Conservation (phyloP, 2,113 vertebrate genomes). For the Electrona antarctica region DNA sequence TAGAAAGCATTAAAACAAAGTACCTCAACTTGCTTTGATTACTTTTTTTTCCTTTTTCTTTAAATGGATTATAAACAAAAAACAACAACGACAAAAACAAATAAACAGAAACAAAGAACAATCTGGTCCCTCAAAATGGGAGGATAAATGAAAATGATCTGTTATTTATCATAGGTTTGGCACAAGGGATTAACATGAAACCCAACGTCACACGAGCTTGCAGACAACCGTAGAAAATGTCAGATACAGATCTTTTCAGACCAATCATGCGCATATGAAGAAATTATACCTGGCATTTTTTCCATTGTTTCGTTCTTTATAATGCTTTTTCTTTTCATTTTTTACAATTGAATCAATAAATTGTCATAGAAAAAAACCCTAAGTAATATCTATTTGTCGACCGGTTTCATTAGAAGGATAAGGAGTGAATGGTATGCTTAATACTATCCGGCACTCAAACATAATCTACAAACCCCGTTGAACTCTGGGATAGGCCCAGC, state of each 20-base stretch:
- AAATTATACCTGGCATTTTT: constrained; percentile 87
- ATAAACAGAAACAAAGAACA: constrained; percentile 66
- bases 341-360: constrained; percentile 95
- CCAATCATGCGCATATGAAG: constrained; percentile 99
- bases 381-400: constrained; percentile 94
- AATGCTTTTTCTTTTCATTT: constrained; percentile 63
- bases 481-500: constrained; percentile 78
- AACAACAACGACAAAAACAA: constrained; percentile 71
- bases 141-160: constrained; percentile 93
- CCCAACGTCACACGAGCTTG: constrained; percentile 97
- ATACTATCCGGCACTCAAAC: constrained; percentile 92
- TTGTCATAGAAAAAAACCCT: constrained; percentile 88
- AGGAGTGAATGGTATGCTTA: constrained; percentile 92
- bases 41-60: constrained; percentile 92
- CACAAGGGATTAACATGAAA: constrained; percentile 98
- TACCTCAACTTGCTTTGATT: constrained; percentile 97
- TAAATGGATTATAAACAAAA: constrained; percentile 98
- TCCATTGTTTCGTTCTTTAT: constrained; percentile 65
- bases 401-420: constrained; percentile 93
- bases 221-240: constrained; percentile 98
- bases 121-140: constrained; percentile 89
- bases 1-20: constrained; percentile 99
- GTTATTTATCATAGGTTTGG: constrained; percentile 92
- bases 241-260: constrained; percentile 95
- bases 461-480: constrained; percentile 86